A percentile compares a stretch with the other conserved stretches of the same genome.
Conservation (phyloP, 2,113 vertebrate genomes). For the Pholis gunnellus region DNA sequence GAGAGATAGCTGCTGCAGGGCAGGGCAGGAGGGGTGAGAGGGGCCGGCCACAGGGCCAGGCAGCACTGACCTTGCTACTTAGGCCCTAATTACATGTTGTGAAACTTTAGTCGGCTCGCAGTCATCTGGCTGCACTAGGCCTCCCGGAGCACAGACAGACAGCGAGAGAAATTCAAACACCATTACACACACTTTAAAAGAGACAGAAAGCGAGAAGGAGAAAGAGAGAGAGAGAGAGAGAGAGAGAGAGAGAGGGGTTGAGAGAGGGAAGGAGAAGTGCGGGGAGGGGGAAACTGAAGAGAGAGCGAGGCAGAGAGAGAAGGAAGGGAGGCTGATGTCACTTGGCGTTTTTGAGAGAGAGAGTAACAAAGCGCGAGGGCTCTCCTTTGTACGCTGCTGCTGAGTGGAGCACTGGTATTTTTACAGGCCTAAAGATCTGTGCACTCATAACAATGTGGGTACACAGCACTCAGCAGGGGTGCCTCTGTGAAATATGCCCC, state of each 20-base stretch:
- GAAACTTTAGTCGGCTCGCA: slow-evolving; percentile 88
- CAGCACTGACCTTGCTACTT: slow-evolving; percentile 84
- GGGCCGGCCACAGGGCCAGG: slow-evolving; percentile 63
- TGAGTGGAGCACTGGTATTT: slow-evolving; percentile 89
- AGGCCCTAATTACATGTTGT: slow-evolving; percentile 86
- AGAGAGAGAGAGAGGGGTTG: slow-evolving; percentile 4
- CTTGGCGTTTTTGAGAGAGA: slow-evolving; percentile 68
- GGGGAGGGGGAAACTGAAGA: not conserved
- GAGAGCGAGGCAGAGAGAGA: slow-evolving; percentile 3
- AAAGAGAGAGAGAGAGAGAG: slow-evolving; percentile 16
- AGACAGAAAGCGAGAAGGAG: slow-evolving; percentile 47
- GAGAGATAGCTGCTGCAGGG: slow-evolving; percentile 57
- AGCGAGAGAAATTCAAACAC: slow-evolving; percentile 76
- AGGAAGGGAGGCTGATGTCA: slow-evolving; percentile 76
- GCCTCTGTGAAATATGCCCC: slow-evolving; percentile 90
- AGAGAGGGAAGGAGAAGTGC: not conserved
- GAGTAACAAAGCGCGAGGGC: slow-evolving; percentile 76
- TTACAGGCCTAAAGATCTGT: slow-evolving; percentile 91
- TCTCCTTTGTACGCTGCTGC: slow-evolving; percentile 83
- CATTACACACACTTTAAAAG: slow-evolving; percentile 70
- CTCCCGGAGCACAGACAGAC: slow-evolving; percentile 75
- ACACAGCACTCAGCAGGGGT: slow-evolving; percentile 92
- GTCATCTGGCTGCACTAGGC: slow-evolving; percentile 80
- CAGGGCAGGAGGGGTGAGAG: slow-evolving; percentile 56
- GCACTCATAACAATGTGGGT: slow-evolving; percentile 89